Evolutionary conservation across 1,140 invertebrate species (phyloP), one percentile per base, ranked within the genome.

Genomic region (Drosophila pseudoobscura): DNA sequence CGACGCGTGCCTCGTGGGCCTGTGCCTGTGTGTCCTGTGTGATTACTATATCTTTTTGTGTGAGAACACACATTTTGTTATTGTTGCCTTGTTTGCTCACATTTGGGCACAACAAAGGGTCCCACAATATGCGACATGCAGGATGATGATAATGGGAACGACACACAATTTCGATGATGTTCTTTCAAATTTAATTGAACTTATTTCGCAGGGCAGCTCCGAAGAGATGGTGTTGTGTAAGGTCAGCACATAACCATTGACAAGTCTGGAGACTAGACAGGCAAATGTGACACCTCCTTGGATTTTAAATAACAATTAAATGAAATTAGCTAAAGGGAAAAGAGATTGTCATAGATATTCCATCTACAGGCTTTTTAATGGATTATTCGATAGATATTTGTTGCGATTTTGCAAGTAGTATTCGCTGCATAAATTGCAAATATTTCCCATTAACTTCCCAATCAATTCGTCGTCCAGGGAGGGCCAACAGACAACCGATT

Each of bases 51-150:
- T 13, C 17, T 20, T 6, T 61, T 8, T 46, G 47, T 72, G 78
- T 88, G 82, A 60, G 78, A 78, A 82, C 52, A 68, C 35, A 39
- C 75, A 88, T 76, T 87, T 87, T 60, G 83, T 85, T 85, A 77
- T 61, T 85, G 64, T 88, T 87, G 71, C 65, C 39, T 46, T 88
- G 65, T 78, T 78, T 83, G 44, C 72, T 65, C 58, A 82, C 75
- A 76, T 62, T 49, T 31, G 54, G 24, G 45, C 7, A 11, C 35
- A 43, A 39, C 59, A 58, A 72, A 41, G 49, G 51, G 26, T 39
- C 49, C 20, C 26, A 39, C 35, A 39, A 39, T 26, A 26, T 13
- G 35, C 35, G 13, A 39, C 5, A 26, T 39, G 35, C 35, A 39
- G 35, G 35, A 39, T 13, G 5, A 39, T 9, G 20, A 45, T 47